These are phyloP conservation scores for Plebejus argus DNA, from an alignment of 2,888 invertebrate species.

Conservation along the genomic window DNA sequence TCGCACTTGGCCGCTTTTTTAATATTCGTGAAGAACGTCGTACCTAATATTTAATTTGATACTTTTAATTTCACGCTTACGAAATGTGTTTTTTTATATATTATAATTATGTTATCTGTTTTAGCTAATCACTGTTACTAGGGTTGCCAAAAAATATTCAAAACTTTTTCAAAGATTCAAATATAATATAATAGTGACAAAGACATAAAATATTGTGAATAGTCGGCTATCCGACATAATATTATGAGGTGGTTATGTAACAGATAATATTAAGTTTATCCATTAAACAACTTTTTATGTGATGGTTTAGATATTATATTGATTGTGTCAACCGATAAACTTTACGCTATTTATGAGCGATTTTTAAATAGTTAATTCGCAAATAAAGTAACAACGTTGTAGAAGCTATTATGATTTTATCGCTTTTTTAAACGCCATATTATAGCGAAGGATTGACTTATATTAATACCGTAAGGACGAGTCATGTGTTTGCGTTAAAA, in stretches of 20 bases:
- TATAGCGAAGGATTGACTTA: not conserved
- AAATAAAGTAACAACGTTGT: conserved; percentile 12
- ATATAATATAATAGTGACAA: not conserved
- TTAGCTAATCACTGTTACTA: not conserved
- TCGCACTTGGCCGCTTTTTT: too few relatives aligned
- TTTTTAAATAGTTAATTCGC: not conserved
- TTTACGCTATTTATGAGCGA: not conserved
- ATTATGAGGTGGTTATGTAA: not conserved
- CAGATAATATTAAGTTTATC: not conserved
- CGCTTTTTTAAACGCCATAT: conserved; percentile 1
- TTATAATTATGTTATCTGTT: not conserved
- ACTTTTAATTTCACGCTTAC: not conserved
- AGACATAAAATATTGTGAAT: not conserved
- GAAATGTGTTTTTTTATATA: not conserved
- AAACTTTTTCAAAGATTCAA: not conserved
- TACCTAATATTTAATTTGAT: not conserved
- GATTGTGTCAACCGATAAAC: not conserved
- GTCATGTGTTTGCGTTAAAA: not conserved
- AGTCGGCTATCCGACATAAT: not conserved
- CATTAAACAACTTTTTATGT: not conserved
- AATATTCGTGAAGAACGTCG: not conserved
- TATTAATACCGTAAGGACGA: not conserved
- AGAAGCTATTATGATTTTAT: not conserved
- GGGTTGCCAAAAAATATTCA: not conserved
- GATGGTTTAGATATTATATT: not conserved